Conservation (phyloP, 2,888 invertebrate species). For the Cheilosia impressa region DNA sequence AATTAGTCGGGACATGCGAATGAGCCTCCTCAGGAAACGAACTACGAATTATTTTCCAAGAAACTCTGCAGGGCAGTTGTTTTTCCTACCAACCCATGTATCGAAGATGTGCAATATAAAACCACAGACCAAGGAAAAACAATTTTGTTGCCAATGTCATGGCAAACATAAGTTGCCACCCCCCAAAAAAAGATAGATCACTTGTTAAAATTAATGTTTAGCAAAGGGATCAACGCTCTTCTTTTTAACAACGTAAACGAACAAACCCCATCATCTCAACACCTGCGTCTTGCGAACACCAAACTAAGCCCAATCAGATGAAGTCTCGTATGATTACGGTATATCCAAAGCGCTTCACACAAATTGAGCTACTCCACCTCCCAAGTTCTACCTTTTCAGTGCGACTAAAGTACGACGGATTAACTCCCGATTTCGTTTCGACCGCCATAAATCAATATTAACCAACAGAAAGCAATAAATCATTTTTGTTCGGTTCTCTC, state of each 20-base stretch:
- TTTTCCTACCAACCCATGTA: too few relatives aligned
- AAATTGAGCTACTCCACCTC: background rate
- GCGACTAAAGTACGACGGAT: slow-evolving; percentile 38
- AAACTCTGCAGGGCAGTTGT: too few relatives aligned
- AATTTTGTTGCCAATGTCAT: background rate
- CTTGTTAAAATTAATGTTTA: background rate
- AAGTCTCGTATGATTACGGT: slow-evolving; percentile 2
- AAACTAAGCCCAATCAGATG: background rate
- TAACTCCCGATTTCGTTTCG: slow-evolving; percentile 52
- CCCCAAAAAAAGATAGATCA: background rate
- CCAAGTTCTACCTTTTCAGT: slow-evolving; percentile 1
- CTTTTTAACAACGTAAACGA: background rate
- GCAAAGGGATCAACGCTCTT: slow-evolving; percentile 1
- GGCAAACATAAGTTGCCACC: background rate
- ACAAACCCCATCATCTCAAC: background rate
- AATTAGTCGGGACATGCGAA: too few relatives aligned
- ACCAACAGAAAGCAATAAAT: slow-evolving; percentile 69
- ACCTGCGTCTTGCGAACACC: background rate
- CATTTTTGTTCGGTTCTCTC: slow-evolving; percentile 9
- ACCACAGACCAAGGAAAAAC: background rate
- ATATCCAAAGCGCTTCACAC: background rate
- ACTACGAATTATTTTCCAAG: too few relatives aligned
- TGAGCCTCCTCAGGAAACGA: too few relatives aligned
- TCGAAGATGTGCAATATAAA: too few relatives aligned
- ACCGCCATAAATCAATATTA: slow-evolving; percentile 72